Conservation (phyloP, 1,140 invertebrate genomes). For the Bombus vancouverensis region DNA sequence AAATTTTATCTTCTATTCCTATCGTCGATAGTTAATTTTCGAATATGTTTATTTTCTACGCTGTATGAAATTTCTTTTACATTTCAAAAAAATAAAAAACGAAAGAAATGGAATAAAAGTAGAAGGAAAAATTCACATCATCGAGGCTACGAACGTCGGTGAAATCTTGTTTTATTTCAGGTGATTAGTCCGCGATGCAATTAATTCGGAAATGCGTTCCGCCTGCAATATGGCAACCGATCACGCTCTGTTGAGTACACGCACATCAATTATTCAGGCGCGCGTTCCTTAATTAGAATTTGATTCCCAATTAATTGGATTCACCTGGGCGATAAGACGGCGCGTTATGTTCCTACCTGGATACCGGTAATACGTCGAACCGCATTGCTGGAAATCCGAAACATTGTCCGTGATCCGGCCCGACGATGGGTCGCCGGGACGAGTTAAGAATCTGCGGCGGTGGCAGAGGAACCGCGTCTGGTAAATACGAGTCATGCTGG, state of each 20-base stretch:
- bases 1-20: background rate
- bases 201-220: conserved; percentile 55
- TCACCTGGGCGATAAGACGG: conserved; percentile 46
- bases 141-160: background rate
- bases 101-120: background rate
- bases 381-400: conserved; percentile 27
- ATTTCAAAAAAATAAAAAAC: background rate
- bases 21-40: background rate
- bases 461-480: conserved; percentile 60
- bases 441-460: conserved; percentile 62
- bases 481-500: conserved; percentile 76
- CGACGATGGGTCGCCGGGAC: conserved; percentile 32
- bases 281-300: conserved; percentile 61
- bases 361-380: conserved; percentile 19
- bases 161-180: conserved; percentile 8
- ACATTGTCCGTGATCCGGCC: conserved; percentile 36
- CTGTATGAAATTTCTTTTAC: background rate
- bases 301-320: conserved; percentile 64
- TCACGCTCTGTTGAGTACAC: conserved; percentile 45
- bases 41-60: background rate
- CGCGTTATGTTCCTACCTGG: background rate
- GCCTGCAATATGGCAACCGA: conserved; percentile 44
- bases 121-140: background rate
- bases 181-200: background rate
- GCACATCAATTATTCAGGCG: conserved; percentile 56